A percentile compares a stretch with the other conserved stretches of the same genome.
These are phyloP conservation scores for Dendrocopos noguchii DNA, from an alignment of 2,113 vertebrate species.

Conservation along the genomic window DNA sequence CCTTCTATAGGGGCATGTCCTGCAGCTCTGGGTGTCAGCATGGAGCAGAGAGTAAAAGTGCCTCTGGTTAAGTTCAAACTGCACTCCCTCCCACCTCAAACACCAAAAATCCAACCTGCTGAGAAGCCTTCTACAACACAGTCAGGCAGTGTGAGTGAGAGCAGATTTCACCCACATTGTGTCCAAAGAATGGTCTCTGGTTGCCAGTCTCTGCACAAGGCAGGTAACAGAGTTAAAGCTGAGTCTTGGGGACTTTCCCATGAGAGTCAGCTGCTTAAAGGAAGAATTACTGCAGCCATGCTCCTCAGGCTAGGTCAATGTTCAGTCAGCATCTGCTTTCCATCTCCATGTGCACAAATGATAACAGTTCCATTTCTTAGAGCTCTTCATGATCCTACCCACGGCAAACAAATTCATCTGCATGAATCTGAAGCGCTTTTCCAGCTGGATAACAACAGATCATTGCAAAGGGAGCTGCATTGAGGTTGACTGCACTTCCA, in stretches of 20 bases:
- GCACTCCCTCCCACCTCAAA: neutral
- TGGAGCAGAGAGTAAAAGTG: neutral
- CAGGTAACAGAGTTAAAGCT: neutral
- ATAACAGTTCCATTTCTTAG: neutral
- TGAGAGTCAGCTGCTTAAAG: conserved; percentile 6
- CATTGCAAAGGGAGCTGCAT: neutral
- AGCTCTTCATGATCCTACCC: neutral
- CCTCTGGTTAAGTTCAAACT: neutral
- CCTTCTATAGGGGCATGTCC: neutral
- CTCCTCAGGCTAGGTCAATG: neutral
- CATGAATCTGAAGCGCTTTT: neutral
- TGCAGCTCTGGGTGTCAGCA: neutral
- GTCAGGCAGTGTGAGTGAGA: neutral
- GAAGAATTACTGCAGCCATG: neutral
- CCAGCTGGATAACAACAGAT: neutral
- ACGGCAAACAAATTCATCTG: neutral
- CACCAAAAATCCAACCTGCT: neutral
- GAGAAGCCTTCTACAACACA: neutral
- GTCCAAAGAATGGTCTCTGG: neutral
- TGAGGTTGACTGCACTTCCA: neutral
- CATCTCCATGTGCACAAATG: neutral
- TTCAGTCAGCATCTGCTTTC: conserved; percentile 41
- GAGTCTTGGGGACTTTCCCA: neutral
- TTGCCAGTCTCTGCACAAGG: neutral
- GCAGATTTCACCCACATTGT: neutral